Percentiles rank a stretch among this genome's conserved stretches.
Evolutionary conservation across 2,113 vertebrate genomes (phyloP).

Genomic region (Neolamprologus longior): DNA sequence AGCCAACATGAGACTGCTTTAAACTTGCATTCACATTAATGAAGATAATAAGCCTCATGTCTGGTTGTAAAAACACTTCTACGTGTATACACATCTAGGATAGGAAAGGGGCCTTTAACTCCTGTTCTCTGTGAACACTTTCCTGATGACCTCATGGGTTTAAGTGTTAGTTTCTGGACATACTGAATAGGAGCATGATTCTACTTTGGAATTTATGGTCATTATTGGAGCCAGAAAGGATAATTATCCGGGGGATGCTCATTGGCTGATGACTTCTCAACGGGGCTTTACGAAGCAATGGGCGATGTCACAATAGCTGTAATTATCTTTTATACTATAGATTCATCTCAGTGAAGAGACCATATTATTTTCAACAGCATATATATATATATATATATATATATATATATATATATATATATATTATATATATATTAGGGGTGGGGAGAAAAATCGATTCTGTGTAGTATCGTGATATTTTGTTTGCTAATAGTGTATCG

Average conservation of each 20-base stretch:
- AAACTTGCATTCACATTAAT: neutral
- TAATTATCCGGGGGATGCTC: neutral
- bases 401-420: neutral
- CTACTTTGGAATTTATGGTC: neutral
- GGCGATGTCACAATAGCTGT: neutral
- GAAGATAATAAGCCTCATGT: neutral
- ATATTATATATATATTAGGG: neutral
- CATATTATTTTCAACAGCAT: neutral
- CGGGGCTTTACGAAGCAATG: neutral
- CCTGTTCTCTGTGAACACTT: neutral
- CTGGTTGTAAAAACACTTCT: neutral
- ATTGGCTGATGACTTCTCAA: neutral
- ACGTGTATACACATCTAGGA: neutral
- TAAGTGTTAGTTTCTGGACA: neutral
- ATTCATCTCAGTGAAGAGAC: neutral
- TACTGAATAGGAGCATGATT: neutral
- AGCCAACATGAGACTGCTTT: neutral
- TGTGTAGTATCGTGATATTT: too few relatives aligned
- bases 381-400: neutral
- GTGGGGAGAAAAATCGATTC: too few relatives aligned
- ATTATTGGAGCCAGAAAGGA: neutral
- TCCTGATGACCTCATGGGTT: neutral
- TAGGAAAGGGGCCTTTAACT: neutral
- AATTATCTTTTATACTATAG: neutral
- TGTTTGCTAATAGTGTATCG: accelerated